These are phyloP conservation scores for Leptodactylus fuscus DNA, from an alignment of 2,113 vertebrate genomes.

Conservation along the genomic window DNA sequence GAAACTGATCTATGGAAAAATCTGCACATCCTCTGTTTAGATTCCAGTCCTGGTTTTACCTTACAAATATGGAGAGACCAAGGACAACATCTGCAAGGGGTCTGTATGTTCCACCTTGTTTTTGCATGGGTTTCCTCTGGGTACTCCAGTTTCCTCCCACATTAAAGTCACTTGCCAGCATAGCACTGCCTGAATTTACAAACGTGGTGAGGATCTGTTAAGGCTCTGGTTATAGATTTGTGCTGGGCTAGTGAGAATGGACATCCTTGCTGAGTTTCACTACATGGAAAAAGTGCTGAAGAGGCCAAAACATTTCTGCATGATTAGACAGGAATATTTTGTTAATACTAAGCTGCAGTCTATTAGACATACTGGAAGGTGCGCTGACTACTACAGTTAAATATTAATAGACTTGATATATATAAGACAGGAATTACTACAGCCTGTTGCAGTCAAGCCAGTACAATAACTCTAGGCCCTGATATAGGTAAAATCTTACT, in stretches of 20 bases:
- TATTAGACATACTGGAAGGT: neutral
- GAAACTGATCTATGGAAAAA: no score
- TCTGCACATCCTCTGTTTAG: no score
- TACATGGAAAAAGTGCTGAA: slow-evolving; percentile 37
- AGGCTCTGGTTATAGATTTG: slow-evolving; percentile 36
- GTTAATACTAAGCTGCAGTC: slow-evolving; percentile 1
- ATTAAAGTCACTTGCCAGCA: no score
- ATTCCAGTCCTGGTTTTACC: no score
- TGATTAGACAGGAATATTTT: slow-evolving; percentile 37
- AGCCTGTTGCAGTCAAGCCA: neutral
- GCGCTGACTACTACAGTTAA: slow-evolving; percentile 30
- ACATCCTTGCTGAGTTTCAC: neutral
- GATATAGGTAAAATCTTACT: neutral
- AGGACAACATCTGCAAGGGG: no score
- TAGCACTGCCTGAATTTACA: neutral
- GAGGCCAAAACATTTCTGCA: slow-evolving; percentile 4
- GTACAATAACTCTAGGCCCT: neutral
- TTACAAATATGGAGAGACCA: no score
- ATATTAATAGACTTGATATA: slow-evolving; percentile 34
- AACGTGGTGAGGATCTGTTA: neutral
- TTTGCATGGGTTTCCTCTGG: no score
- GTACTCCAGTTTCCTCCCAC: no score
- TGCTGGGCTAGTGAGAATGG: slow-evolving; percentile 26
- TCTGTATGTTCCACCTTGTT: no score
- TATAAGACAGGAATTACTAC: neutral